phyloP scores from a whole-genome alignment of 2,888 invertebrate genomes.

The Eumerus sabulonum region DNA sequence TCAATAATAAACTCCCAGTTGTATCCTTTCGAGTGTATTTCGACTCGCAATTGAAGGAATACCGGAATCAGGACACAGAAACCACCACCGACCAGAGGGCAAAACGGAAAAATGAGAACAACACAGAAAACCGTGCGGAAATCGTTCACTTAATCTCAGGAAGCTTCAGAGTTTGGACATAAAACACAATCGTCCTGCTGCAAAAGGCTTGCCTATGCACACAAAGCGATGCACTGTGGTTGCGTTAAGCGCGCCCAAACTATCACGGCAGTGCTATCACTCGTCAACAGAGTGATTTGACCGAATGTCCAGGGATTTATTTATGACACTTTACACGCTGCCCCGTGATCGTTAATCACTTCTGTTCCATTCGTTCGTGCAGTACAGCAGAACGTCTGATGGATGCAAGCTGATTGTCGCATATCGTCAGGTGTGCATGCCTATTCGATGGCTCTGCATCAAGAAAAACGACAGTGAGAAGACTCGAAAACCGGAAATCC shows the following conservation, averaged over 20 bases:
- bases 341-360: slow-evolving; percentile 1
- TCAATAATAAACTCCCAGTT: slow-evolving; percentile 60
- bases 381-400: not conserved
- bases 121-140: slow-evolving; percentile 50
- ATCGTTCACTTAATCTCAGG: slow-evolving; percentile 62
- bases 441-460: too few relatives aligned
- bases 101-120: slow-evolving; percentile 41
- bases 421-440: too few relatives aligned
- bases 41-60: slow-evolving; percentile 38
- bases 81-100: slow-evolving; percentile 24
- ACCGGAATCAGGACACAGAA: slow-evolving; percentile 17
- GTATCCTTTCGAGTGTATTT: slow-evolving; percentile 45
- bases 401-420: slow-evolving; percentile 1
- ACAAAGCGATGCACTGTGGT: not conserved
- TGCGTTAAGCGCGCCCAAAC: too few relatives aligned
- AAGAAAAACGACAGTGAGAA: too few relatives aligned
- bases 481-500: not conserved
- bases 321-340: slow-evolving; percentile 21
- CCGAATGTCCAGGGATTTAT: slow-evolving; percentile 42
- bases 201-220: not conserved
- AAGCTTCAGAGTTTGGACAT: slow-evolving; percentile 53
- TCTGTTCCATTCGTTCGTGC: not conserved
- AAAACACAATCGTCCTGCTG: slow-evolving; percentile 28
- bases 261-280: slow-evolving; percentile 43
- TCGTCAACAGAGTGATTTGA: slow-evolving; percentile 41